Percentiles rank a stretch among this genome's conserved stretches.
Conservation (phyloP, 2,797 vertebrate species). For the Chromis chromis region DNA sequence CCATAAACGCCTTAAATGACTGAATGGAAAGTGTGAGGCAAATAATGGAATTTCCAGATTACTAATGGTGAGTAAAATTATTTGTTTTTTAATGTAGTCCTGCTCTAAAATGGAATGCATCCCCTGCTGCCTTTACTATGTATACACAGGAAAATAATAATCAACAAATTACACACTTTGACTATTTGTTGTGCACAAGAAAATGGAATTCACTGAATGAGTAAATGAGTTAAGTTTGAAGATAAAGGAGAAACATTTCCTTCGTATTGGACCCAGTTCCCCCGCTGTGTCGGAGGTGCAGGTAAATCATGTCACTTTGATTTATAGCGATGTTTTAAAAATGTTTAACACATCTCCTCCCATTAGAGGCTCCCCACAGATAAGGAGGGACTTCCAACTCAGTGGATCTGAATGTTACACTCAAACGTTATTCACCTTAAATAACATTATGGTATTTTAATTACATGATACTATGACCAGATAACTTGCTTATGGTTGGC, state of each 20-base stretch:
- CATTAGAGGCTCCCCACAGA: too few species aligned
- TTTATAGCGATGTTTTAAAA: background rate
- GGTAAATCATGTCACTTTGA: background rate
- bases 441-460: slow-evolving; percentile 3
- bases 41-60: slow-evolving; percentile 33
- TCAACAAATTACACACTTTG: slow-evolving; percentile 17
- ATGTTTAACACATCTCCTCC: too few species aligned
- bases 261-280: background rate
- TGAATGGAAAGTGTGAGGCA: slow-evolving; percentile 10
- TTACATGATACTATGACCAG: background rate
- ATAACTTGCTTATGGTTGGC: background rate
- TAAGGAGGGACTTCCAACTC: too few species aligned
- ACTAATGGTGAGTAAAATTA: slow-evolving; percentile 27
- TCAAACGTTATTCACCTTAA: slow-evolving; percentile 11
- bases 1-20: slow-evolving; percentile 7
- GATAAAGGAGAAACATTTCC: background rate
- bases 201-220: slow-evolving; percentile 13
- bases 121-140: slow-evolving; percentile 3
- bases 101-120: slow-evolving; percentile 12
- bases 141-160: background rate
- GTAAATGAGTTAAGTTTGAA: slow-evolving; percentile 2
- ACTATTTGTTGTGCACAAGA: slow-evolving; percentile 4
- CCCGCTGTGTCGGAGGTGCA: background rate
- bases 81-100: slow-evolving; percentile 14
- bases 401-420: background rate